A percentile compares a stretch with the other conserved stretches of the same genome.
Evolutionary conservation across 2,888 invertebrate genomes (phyloP).

Genomic region (Shargacucullia verbasci): DNA sequence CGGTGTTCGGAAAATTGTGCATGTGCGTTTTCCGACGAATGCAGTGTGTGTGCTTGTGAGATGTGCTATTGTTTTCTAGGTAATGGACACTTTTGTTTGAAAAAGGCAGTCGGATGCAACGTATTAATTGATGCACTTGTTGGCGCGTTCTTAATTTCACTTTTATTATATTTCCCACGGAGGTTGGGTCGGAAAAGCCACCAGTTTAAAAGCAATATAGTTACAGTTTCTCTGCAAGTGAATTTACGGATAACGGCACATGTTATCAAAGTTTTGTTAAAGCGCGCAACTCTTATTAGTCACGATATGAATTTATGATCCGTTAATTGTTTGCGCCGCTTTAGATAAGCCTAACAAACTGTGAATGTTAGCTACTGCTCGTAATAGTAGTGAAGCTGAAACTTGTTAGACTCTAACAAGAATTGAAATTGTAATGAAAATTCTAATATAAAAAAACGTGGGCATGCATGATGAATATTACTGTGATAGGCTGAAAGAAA

Average conservation of each 20-base stretch:
- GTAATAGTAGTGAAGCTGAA: constrained; percentile 19
- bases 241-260: constrained; percentile 41
- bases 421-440: background rate
- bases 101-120: constrained; percentile 80
- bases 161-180: constrained; percentile 74
- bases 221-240: constrained; percentile 51
- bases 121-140: constrained; percentile 74
- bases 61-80: constrained; percentile 89
- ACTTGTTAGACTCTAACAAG: constrained; percentile 24
- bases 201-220: constrained; percentile 47
- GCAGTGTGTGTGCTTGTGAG: constrained; percentile 88
- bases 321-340: constrained; percentile 82
- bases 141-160: constrained; percentile 74
- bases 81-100: constrained; percentile 79
- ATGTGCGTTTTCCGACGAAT: constrained; percentile 88
- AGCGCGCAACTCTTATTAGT: constrained; percentile 70
- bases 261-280: constrained; percentile 65
- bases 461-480: background rate
- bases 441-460: constrained; percentile 1
- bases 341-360: constrained; percentile 81
- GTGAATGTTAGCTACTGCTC: constrained; percentile 48
- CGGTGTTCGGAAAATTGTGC: constrained; percentile 89
- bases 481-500: constrained; percentile 12
- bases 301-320: constrained; percentile 77
- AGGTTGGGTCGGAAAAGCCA: constrained; percentile 63